A percentile compares a stretch with the other conserved stretches of the same genome.
Conservation (phyloP, 2,797 vertebrate genomes). For the Gorsachius magnificus region DNA sequence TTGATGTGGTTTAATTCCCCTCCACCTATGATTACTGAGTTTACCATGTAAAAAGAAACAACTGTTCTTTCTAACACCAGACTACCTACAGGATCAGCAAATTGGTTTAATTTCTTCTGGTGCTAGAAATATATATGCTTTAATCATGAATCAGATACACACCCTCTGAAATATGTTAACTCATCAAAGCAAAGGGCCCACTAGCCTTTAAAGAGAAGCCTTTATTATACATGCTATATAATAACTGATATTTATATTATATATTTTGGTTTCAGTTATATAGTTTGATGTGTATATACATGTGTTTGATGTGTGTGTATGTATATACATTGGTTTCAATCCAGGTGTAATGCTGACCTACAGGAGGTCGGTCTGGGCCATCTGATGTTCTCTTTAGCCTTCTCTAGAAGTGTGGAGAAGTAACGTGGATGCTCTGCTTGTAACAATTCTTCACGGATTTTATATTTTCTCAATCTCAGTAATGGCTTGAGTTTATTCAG, state of each 20-base stretch:
- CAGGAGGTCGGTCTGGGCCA: not conserved
- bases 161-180: constrained; percentile 51
- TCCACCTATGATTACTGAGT: constrained; percentile 43
- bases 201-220: constrained; percentile 32
- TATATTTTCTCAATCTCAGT: not conserved
- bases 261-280: constrained; percentile 24
- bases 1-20: constrained; percentile 56
- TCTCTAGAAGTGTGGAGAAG: not conserved
- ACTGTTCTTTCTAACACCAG: constrained; percentile 31
- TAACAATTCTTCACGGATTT: not conserved
- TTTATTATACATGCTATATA: constrained; percentile 28
- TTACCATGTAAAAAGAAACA: constrained; percentile 54
- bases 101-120: constrained; percentile 53
- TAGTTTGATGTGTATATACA: constrained; percentile 45
- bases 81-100: constrained; percentile 42
- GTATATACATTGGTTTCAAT: constrained; percentile 50
- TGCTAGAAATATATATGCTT: constrained; percentile 60
- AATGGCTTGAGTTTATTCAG: not conserved
- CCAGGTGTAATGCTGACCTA: constrained; percentile 48
- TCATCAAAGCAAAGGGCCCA: constrained; percentile 51
- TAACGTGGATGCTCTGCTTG: not conserved
- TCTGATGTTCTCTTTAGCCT: not conserved
- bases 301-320: constrained; percentile 61
- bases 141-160: constrained; percentile 60
- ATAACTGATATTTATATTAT: constrained; percentile 49